A percentile compares a stretch with the other conserved stretches of the same genome.
phyloP scores from a whole-genome alignment of 2,797 vertebrate species.

The Poecilia gillii region DNA sequence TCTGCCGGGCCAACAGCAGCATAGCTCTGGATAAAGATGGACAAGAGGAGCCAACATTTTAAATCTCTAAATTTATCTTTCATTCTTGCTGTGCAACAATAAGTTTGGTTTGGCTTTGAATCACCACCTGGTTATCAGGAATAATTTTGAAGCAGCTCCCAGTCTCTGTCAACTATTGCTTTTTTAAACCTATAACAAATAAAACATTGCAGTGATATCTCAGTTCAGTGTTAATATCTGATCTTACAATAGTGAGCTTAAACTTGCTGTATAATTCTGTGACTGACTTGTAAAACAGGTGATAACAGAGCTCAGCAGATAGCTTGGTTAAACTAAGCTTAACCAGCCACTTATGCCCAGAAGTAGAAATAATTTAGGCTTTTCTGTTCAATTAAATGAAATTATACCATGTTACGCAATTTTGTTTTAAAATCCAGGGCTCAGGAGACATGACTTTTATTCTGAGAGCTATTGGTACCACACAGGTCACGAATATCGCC shows the following conservation, averaged over 20 bases:
- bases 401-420: not conserved
- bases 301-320: not conserved
- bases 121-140: not conserved
- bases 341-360: not conserved
- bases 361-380: not conserved
- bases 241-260: not conserved
- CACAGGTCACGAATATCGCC: not conserved
- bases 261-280: not conserved
- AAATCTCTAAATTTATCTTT: not conserved
- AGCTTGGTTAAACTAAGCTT: not conserved
- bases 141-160: not conserved
- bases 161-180: not conserved
- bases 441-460: not conserved
- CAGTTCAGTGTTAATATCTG: not conserved
- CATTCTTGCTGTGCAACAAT: not conserved
- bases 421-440: not conserved
- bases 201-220: not conserved
- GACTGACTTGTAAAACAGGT: not conserved
- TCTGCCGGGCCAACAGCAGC: not conserved
- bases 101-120: not conserved
- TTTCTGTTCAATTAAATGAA: not conserved
- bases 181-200: not conserved
- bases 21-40: not conserved
- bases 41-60: not conserved
- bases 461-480: not conserved